Evolutionary conservation across 2,888 invertebrate genomes (phyloP), one percentile per base, ranked within the genome.

Genomic region (Dyspetes luteomarginatus): DNA sequence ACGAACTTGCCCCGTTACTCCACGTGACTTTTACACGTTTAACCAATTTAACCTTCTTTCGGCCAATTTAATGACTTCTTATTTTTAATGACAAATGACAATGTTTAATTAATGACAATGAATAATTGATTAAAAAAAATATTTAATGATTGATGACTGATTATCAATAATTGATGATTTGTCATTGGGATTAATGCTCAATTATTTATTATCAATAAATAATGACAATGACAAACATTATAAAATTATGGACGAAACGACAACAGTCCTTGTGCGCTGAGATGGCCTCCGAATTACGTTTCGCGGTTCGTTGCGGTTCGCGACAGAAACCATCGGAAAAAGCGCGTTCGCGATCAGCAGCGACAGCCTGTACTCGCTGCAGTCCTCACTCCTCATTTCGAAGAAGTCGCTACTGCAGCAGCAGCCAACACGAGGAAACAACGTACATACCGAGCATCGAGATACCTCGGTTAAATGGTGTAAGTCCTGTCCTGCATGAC

Each of bases 241-340:
- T n/a, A n/a, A n/a, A n/a, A n/a, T 55, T 43, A 24, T n/a, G 12
- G 9, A 36, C 3, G 12, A 36, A 36, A 36, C 58, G 67, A 26
- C 58, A 82, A 91, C 97, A 98, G 93, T 97, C 98, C 0, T 93
- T 98, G 67, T 98, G 98, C 92, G 96, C 97, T 50, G 98, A 98
- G 93, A 98, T 98, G 97, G 97, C 95, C 0, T 96, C 98, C 93
- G 98, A 98, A 93, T 92, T 98, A 78, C 94, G 97, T 30, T 98
- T 98, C 90, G 98, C 98, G 0, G 95, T 98, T 91, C 94, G 96
- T 62, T 98, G 98, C 84, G 97, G 97, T 3, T 96, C 97, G 0
- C 94, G 96, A 82, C 96, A 97, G 88, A 93, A 97, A 79, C 97
- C 97, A 0, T 96, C 96, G 5, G 92, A 97, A 9, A 94, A 96